Base-by-base conservation (phyloP, 2,888 invertebrate species). In the Habroteleia sp. region DNA sequence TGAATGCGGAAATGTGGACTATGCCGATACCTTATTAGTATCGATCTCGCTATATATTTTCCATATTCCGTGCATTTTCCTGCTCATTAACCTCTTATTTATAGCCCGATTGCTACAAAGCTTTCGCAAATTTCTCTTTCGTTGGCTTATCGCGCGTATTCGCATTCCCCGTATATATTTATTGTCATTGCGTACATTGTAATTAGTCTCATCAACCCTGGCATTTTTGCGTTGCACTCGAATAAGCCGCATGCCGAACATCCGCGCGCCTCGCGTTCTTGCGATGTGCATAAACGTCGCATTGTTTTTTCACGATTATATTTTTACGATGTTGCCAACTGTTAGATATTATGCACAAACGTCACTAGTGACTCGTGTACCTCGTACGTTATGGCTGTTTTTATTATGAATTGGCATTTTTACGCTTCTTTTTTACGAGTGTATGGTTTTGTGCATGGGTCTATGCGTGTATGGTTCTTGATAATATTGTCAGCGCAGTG, bases 1-100 rank as follows among this genome's bases (percentile, higher is more conserved):
- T 37, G 52, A 73, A 65, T 73, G 65, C 72, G 72, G 72, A 73
- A 73, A 73, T 73, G 48, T 72, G 73, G 68, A 48, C 68, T 68
- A 58, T 25, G 48, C 46, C 54, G 27, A 56, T 60, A 52, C 27
- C 62, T 71, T 62, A 54, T 46, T 54, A 54, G 44, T 16, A 71
- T 41, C 62, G 52, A 62, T 62, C 52, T 39, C 62, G 37, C 54
- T 37, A 48, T 46, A 62, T 41, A 62, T 71, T 71, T 62, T 54
- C 62, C 62, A 72, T 72, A 63, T 35, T 72, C 56, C 46, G 63
- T 56, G 62, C 63, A 63, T 56, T 63, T 62, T 27, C 48, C 48
- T 65, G 27, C 68, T 74, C 74, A 74, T 68, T 68, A 74, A 54
- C 46, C 46, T 14, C 41, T 62, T 63, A 68, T 74, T 68, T 74